These are phyloP conservation scores for Gadopsis bispinosus DNA, from an alignment of 2,797 vertebrate genomes.

Conservation along the genomic window DNA sequence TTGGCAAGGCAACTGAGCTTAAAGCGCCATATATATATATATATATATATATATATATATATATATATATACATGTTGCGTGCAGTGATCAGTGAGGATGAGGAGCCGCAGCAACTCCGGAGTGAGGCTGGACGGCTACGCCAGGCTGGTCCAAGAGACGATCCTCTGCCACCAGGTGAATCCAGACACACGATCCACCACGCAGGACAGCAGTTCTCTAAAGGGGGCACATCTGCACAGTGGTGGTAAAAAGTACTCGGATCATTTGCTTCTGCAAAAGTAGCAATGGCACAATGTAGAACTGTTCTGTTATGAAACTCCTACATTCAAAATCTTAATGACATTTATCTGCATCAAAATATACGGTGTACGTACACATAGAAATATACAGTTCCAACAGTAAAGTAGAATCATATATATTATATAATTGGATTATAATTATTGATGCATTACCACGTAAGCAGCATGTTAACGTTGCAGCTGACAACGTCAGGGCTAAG, in stretches of 20 bases:
- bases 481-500: background rate
- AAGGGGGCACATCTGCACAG: background rate
- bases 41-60: no score
- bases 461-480: background rate
- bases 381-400: background rate
- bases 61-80: no score
- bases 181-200: background rate
- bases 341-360: background rate
- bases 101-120: slow-evolving; percentile 98
- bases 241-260: background rate
- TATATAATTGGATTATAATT: background rate
- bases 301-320: background rate
- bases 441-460: background rate
- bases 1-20: no score
- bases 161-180: slow-evolving; percentile 95
- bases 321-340: background rate
- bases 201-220: no score
- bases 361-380: no score
- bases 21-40: no score
- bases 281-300: no score
- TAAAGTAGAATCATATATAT: background rate
- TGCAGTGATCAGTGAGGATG: slow-evolving; percentile 82
- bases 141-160: slow-evolving; percentile 93
- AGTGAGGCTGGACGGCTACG: slow-evolving; percentile 93
- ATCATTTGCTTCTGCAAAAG: background rate